These are phyloP conservation scores for Azemiops feae DNA, from an alignment of 2,113 vertebrate genomes.

Conservation along the genomic window DNA sequence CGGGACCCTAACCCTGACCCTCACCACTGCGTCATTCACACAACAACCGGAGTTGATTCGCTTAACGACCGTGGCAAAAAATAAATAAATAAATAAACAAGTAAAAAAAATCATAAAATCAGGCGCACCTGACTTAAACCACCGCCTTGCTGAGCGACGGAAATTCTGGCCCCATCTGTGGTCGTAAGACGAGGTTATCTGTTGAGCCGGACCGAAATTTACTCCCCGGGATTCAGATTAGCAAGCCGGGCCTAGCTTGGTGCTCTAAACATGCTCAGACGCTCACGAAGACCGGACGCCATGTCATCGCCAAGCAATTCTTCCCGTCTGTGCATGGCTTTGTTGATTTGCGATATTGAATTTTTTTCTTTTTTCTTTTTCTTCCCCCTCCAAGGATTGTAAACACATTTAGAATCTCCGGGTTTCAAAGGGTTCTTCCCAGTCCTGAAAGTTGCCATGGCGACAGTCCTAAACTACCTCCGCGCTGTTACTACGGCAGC, in stretches of 20 bases:
- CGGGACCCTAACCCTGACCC: background rate
- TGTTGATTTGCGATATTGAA: background rate
- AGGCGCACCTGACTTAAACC: background rate
- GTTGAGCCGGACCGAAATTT: background rate
- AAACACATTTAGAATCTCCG: background rate
- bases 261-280: background rate
- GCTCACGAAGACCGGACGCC: background rate
- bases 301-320: background rate
- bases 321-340: background rate
- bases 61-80: background rate
- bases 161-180: background rate
- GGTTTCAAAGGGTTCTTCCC: constrained; percentile 22
- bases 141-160: background rate
- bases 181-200: background rate
- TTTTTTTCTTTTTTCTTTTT: background rate
- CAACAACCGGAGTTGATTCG: background rate
- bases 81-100: no score
- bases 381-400: background rate
- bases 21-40: background rate
- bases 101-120: background rate
- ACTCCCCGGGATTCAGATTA: background rate
- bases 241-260: background rate
- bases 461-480: constrained; percentile 20
- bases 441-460: constrained; percentile 16
- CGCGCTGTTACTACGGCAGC: constrained; percentile 17